These are phyloP conservation scores for Galleria mellonella DNA, from an alignment of 1,140 invertebrate species.

Conservation along the genomic window DNA sequence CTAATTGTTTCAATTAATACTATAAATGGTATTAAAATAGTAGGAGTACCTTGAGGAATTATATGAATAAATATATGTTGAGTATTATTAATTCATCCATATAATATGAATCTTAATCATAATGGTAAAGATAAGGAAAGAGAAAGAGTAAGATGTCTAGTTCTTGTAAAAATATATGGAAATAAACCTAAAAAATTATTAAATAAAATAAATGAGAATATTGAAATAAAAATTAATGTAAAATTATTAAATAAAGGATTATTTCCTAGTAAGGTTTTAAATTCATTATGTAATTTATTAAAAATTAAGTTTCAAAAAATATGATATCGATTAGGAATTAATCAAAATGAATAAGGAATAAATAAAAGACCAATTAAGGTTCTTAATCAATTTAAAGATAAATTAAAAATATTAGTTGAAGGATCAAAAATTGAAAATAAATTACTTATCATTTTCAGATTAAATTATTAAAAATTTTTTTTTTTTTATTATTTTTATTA, in stretches of 20 bases:
- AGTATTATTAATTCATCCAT: slow-evolving; percentile 73
- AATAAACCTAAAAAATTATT: slow-evolving; percentile 80
- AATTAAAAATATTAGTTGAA: slow-evolving; percentile 50
- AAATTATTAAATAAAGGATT: slow-evolving; percentile 49
- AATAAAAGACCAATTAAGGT: slow-evolving; percentile 63
- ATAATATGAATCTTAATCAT: slow-evolving; percentile 78
- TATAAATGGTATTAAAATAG: slow-evolving; percentile 73
- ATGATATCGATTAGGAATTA: slow-evolving; percentile 65
- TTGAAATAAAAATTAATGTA: slow-evolving; percentile 70
- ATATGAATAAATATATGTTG: slow-evolving; percentile 77
- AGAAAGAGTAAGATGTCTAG: slow-evolving; percentile 76
- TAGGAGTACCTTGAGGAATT: slow-evolving; percentile 76
- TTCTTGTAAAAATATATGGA: slow-evolving; percentile 79
- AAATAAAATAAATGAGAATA: slow-evolving; percentile 75
- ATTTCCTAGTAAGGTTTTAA: slow-evolving; percentile 66
- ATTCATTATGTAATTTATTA: slow-evolving; percentile 67
- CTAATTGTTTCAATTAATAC: slow-evolving; percentile 77
- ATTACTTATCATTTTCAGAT: slow-evolving; percentile 75
- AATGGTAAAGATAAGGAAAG: slow-evolving; percentile 74
- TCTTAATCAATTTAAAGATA: slow-evolving; percentile 75
- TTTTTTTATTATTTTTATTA: slow-evolving; percentile 21
- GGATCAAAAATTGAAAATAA: slow-evolving; percentile 75
- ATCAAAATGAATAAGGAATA: slow-evolving; percentile 65
- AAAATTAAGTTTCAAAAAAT: slow-evolving; percentile 64
- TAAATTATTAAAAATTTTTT: slow-evolving; percentile 16